These are phyloP conservation scores for Phalacrocorax aristotelis DNA, from an alignment of 2,113 vertebrate genomes.

Conservation along the genomic window DNA sequence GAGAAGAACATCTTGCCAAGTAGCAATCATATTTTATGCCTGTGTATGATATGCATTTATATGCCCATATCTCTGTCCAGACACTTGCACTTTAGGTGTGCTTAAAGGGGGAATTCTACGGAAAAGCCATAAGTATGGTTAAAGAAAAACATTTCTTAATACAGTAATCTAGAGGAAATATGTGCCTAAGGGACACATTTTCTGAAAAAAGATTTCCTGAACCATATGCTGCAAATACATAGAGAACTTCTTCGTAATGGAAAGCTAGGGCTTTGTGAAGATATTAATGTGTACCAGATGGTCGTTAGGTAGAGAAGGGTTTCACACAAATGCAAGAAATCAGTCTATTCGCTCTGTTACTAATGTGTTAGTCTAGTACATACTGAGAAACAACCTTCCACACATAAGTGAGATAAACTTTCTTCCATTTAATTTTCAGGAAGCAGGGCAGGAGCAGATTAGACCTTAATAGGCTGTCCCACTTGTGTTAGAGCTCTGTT, in stretches of 20 bases:
- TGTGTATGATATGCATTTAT: slow-evolving; percentile 57
- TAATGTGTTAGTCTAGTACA: slow-evolving; percentile 47
- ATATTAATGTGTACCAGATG: slow-evolving; percentile 74
- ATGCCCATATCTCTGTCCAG: neutral
- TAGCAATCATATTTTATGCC: slow-evolving; percentile 51
- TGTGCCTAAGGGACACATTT: slow-evolving; percentile 65
- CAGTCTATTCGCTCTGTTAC: slow-evolving; percentile 16
- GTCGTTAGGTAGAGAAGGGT: slow-evolving; percentile 60
- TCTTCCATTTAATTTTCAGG: slow-evolving; percentile 5
- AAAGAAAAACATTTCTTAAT: slow-evolving; percentile 70
- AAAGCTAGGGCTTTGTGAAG: slow-evolving; percentile 64
- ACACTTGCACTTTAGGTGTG: slow-evolving; percentile 56
- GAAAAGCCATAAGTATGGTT: slow-evolving; percentile 50
- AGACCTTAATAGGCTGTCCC: neutral
- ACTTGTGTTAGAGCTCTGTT: neutral
- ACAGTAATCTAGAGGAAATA: slow-evolving; percentile 70
- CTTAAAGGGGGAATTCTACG: slow-evolving; percentile 67
- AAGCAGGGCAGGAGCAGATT: neutral
- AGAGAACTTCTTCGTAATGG: slow-evolving; percentile 66
- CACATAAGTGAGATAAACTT: slow-evolving; percentile 48
- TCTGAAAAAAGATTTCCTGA: slow-evolving; percentile 56
- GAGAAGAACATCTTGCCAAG: slow-evolving; percentile 21
- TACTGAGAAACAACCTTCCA: slow-evolving; percentile 20
- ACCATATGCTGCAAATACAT: slow-evolving; percentile 66
- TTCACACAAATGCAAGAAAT: slow-evolving; percentile 61